Conservation (phyloP, 2,113 vertebrate species). For the Glareola pratincola region DNA sequence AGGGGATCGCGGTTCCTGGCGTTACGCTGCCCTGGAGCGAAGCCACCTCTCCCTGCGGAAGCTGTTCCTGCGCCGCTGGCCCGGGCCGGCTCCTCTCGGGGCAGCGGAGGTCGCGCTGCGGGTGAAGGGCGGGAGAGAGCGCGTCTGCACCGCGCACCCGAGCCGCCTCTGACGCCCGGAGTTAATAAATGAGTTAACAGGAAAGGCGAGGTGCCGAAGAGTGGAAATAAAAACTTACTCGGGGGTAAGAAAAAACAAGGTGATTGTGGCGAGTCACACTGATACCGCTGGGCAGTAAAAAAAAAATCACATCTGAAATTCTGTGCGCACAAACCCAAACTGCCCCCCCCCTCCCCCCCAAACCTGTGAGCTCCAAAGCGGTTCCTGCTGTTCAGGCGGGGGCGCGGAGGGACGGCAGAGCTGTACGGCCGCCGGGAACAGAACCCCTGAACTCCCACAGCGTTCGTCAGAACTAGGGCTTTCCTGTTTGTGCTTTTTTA, state of each 20-base stretch:
- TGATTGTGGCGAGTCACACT: not conserved
- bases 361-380: not conserved
- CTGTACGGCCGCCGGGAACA: not conserved
- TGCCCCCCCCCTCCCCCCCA: fast-evolving
- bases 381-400: not conserved
- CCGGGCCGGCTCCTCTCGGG: not conserved
- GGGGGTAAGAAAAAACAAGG: not conserved
- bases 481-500: too few species aligned
- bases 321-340: not conserved
- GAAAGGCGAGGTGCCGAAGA: not conserved
- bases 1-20: not conserved
- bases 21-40: not conserved
- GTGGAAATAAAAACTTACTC: not conserved
- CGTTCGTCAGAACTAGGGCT: too few species aligned
- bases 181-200: not conserved
- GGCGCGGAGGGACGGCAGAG: too few species aligned
- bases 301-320: not conserved
- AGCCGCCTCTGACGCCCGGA: not conserved
- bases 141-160: not conserved
- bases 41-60: not conserved
- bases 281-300: not conserved
- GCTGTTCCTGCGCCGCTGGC: not conserved
- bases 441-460: not conserved
- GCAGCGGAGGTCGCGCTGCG: not conserved
- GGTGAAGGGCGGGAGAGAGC: too few species aligned